Base-by-base conservation (phyloP, 1,140 invertebrate species). In the Reticulitermes speratus region DNA sequence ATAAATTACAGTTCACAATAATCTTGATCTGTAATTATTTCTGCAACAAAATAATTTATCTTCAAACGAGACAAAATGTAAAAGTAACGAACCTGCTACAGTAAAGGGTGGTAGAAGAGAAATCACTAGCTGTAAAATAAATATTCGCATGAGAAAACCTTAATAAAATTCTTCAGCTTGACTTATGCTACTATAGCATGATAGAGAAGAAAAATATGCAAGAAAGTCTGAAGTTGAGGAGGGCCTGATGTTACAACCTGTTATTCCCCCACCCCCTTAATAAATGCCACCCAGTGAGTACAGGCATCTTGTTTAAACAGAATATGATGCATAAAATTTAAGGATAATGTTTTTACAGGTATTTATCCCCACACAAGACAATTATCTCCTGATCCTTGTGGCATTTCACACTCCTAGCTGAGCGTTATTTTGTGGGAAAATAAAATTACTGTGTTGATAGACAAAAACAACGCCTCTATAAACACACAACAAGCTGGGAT, bases 261-360 rank as follows among this genome's bases (percentile, higher is more conserved):
- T 75, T 75, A 75, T 75, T 75, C n/a, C 65, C 65, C 25, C 65
- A 8, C 65, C 65, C 65, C 65, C 25, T 75, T 25, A 75, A 75
- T 75, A 75, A 75, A 75, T 75, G 65, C 65, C 65, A 75, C 65
- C 65, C 65, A 75, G 65, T 30, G 65, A 75, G 65, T 30, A 75
- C 7, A 30, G 25, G 25, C 14, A 75, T 75, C 65, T 75, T 75
- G 65, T 75, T 75, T 25, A 75, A n/a, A 75, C n/a, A 30, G 25
- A 75, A 75, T 75, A 75, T 75, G 65, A 30, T 75, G 65, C 65
- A 75, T 75, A 75, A 75, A 75, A 30, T 75, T 75, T n/a, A 30
- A 75, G 25, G 65, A 75, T 75, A 75, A n/a, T 75, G 16, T 25
- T 75, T 55, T 30, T 75, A 75, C n/a, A 30, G 8, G 65, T 14